A percentile compares a stretch with the other conserved stretches of the same genome.
phyloP scores from a whole-genome alignment of 2,113 vertebrate genomes.

The Choloepus hoffmanni region DNA sequence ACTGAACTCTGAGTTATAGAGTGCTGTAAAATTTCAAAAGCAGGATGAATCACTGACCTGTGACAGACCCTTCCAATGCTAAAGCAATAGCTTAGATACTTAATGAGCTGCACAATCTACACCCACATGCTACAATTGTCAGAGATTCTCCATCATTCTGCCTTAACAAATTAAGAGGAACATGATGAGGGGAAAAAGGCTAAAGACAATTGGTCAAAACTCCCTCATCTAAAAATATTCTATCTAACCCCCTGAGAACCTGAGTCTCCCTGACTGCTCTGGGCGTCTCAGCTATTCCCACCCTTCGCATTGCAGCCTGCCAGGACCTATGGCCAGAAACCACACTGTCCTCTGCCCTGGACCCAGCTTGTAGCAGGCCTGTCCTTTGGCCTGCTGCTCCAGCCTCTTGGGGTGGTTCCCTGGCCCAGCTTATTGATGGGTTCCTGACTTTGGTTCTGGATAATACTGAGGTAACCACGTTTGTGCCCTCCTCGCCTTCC shows the following conservation, averaged over 20 bases:
- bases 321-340: background rate
- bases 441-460: background rate
- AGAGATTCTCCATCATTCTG: background rate
- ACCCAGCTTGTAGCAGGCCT: background rate
- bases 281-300: background rate
- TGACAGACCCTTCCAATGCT: background rate
- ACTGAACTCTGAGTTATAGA: background rate
- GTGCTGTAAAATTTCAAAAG: background rate
- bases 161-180: constrained; percentile 25
- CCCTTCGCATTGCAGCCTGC: background rate
- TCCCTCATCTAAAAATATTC: constrained; percentile 25
- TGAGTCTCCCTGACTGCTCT: background rate
- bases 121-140: background rate
- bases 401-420: background rate
- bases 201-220: background rate
- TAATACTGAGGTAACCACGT: fast-evolving
- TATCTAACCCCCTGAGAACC: background rate
- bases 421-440: background rate
- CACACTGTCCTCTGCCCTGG: background rate
- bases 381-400: background rate
- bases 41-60: background rate
- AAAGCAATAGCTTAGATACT: background rate
- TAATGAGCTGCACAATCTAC: background rate
- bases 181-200: background rate
- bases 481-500: background rate